Evolutionary conservation across 2,113 vertebrate species (phyloP).

Genomic region (Oncorhynchus tshawytscha): DNA sequence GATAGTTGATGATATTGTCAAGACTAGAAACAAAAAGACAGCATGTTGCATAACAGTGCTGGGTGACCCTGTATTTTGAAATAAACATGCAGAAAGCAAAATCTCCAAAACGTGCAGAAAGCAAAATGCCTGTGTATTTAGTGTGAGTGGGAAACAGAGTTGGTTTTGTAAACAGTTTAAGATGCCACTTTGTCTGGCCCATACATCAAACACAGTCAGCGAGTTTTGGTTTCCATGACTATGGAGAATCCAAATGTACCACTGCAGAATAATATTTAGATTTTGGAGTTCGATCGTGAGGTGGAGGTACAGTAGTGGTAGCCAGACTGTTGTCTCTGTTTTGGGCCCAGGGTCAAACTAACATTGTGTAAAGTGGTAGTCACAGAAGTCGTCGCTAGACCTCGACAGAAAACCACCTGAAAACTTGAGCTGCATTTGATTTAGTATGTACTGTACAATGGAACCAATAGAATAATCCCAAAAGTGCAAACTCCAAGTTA

Average conservation of each 20-base stretch:
- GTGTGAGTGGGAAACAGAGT: background rate
- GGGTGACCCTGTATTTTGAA: background rate
- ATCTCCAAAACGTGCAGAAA: background rate
- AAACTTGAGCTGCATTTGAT: no score
- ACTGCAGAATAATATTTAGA: background rate
- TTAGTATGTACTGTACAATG: no score
- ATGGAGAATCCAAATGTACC: background rate
- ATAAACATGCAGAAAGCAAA: background rate
- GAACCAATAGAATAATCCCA: no score
- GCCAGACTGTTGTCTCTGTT: background rate
- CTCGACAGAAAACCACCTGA: background rate
- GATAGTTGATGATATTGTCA: background rate
- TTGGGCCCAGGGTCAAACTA: background rate
- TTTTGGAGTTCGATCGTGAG: background rate
- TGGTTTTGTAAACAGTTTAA: conserved; percentile 28
- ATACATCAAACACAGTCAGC: conserved; percentile 32
- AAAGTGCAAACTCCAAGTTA: no score
- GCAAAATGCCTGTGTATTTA: background rate
- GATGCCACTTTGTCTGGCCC: conserved; percentile 11
- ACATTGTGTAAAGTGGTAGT: background rate
- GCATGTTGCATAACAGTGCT: background rate
- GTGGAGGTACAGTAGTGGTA: background rate
- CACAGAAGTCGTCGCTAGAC: background rate
- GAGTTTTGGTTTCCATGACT: conserved; percentile 37
- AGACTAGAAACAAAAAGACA: no score